A percentile compares a stretch with the other conserved stretches of the same genome.
Conservation (phyloP, 2,888 invertebrate species). For the Erynnis tages region DNA sequence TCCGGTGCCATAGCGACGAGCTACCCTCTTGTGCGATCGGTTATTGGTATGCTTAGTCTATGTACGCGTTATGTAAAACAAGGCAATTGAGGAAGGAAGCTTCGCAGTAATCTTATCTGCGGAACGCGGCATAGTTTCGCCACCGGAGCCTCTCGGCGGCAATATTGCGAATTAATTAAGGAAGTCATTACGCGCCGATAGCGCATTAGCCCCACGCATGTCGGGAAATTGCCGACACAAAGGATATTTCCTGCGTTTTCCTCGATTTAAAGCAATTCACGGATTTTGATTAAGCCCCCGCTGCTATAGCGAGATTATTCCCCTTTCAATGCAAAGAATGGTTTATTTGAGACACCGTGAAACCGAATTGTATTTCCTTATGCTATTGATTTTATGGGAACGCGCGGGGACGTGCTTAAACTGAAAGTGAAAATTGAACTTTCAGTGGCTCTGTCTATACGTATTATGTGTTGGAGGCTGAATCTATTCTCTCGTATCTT, state of each 20-base stretch:
- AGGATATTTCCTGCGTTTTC: constrained; percentile 81
- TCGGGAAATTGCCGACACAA: constrained; percentile 78
- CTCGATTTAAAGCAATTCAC: constrained; percentile 81
- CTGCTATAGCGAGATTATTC: constrained; percentile 78
- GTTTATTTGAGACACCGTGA: constrained; percentile 79
- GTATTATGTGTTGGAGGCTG: not conserved
- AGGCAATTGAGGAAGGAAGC: constrained; percentile 24
- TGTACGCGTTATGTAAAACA: constrained; percentile 33
- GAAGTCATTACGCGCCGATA: constrained; percentile 80
- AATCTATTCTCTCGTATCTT: not conserved
- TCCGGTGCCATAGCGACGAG: constrained; percentile 75
- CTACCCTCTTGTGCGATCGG: constrained; percentile 43
- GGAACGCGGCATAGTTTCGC: constrained; percentile 20
- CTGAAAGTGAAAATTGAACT: constrained; percentile 44
- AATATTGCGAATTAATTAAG: constrained; percentile 80
- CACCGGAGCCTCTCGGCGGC: constrained; percentile 35
- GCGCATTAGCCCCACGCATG: constrained; percentile 76
- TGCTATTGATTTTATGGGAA: constrained; percentile 69
- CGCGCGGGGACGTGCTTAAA: constrained; percentile 29
- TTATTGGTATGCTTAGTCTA: constrained; percentile 43
- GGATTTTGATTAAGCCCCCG: constrained; percentile 80
- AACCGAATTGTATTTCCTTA: constrained; percentile 78
- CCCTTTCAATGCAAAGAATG: constrained; percentile 80
- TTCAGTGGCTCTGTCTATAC: constrained; percentile 21
- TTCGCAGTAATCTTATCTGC: constrained; percentile 20